These are phyloP conservation scores for Epinotia brunnichana DNA, from an alignment of 2,888 invertebrate genomes.

Conservation along the genomic window DNA sequence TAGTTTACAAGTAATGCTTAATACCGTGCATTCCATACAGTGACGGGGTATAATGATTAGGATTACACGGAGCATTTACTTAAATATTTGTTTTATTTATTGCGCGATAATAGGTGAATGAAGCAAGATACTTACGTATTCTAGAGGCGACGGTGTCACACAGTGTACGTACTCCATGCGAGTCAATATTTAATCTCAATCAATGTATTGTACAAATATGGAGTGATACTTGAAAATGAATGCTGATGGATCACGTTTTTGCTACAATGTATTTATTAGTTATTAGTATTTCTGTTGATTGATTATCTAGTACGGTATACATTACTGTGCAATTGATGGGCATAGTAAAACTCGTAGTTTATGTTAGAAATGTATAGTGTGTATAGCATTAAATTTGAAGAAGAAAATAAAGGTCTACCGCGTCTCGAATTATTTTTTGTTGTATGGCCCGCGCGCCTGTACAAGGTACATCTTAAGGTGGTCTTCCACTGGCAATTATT, in stretches of 20 bases:
- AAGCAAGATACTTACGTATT: no score
- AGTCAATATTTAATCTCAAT: slow-evolving; percentile 25
- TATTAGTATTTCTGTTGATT: not conserved
- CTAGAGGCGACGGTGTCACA: no score
- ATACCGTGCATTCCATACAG: slow-evolving; percentile 13
- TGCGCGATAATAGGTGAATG: not conserved
- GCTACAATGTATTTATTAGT: slow-evolving; percentile 12
- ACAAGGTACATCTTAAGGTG: no score
- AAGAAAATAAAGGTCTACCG: no score
- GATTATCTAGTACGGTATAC: no score
- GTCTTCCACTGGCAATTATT: no score
- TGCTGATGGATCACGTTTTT: slow-evolving; percentile 5
- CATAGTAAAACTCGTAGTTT: not conserved
- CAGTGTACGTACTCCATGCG: not conserved
- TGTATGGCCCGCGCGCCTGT: no score
- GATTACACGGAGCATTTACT: not conserved
- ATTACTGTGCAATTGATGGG: not conserved
- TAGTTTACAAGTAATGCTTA: slow-evolving; percentile 32
- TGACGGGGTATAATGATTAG: not conserved
- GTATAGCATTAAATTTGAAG: no score
- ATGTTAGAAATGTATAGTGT: no score
- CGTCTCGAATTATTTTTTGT: no score
- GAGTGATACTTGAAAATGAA: slow-evolving; percentile 4
- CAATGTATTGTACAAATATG: slow-evolving; percentile 11
- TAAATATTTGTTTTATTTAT: slow-evolving; percentile 15